A percentile compares a stretch with the other conserved stretches of the same genome.
Evolutionary conservation across 2,797 vertebrate species (phyloP).

Genomic region (Enteromius radiatus): DNA sequence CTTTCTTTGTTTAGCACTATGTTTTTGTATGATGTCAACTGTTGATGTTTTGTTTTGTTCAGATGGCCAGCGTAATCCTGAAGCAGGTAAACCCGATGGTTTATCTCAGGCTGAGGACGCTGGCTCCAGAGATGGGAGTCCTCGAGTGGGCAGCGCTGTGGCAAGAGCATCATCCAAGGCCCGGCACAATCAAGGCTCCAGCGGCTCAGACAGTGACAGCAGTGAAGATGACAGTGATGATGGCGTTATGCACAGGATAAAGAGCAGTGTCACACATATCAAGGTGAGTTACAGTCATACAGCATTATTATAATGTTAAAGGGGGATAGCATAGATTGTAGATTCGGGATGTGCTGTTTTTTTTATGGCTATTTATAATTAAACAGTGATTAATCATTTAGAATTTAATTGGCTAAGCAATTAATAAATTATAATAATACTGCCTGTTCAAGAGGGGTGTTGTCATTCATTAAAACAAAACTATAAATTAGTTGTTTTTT

Average conservation of each 20-base stretch:
- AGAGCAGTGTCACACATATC: constrained; percentile 80
- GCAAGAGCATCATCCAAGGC: constrained; percentile 24
- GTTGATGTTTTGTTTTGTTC: constrained; percentile 11
- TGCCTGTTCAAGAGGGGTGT: not conserved
- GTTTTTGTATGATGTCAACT: not conserved
- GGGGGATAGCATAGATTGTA: not conserved
- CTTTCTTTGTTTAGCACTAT: not conserved
- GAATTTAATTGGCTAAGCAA: not conserved
- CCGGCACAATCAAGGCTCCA: constrained; percentile 55
- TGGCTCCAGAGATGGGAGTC: constrained; percentile 9
- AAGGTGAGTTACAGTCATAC: constrained; percentile 66
- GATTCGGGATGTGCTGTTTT: not conserved
- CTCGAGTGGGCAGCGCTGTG: constrained; percentile 45
- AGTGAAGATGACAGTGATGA: constrained; percentile 70
- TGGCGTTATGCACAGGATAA: constrained; percentile 67
- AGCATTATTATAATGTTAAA: not conserved
- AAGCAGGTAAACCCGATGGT: constrained; percentile 43
- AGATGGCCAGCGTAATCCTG: constrained; percentile 31
- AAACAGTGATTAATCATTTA: not conserved
- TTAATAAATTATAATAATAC: not conserved
- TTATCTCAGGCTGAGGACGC: constrained; percentile 42
- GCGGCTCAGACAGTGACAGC: constrained; percentile 65
- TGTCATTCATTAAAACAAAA: not conserved
- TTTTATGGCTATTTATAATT: not conserved
- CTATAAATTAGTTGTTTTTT: too few relatives aligned